phyloP scores from a whole-genome alignment of 2,113 vertebrate genomes.

The Chaetops frenatus region DNA sequence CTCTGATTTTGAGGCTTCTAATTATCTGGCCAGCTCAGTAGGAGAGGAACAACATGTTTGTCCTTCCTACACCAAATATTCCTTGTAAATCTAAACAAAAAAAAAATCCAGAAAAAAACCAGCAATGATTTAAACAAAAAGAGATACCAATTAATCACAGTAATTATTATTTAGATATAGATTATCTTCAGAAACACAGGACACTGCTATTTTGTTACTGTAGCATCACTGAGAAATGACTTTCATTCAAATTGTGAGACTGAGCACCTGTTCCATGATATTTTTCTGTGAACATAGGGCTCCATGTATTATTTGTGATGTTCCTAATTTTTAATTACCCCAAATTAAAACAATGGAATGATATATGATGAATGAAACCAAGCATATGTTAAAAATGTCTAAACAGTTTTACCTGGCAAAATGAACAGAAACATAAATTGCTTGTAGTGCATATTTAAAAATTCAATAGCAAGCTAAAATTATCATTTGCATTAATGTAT shows the following conservation, averaged over 20 bases:
- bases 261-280: background rate
- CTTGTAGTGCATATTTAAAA: constrained; percentile 64
- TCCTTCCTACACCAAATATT: constrained; percentile 8
- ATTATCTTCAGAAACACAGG: background rate
- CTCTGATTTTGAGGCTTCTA: background rate
- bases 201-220: background rate
- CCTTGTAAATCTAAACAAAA: background rate
- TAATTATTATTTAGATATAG: constrained; percentile 15
- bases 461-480: constrained; percentile 64
- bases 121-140: background rate
- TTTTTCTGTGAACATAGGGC: background rate
- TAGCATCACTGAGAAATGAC: background rate
- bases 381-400: constrained; percentile 28
- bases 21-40: background rate
- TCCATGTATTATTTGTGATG: constrained; percentile 57
- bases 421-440: constrained; percentile 66
- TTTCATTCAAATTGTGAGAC: background rate
- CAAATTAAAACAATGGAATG: constrained; percentile 31
- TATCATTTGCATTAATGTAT: constrained; percentile 69
- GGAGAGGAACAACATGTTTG: constrained; percentile 12
- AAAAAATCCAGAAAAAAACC: background rate
- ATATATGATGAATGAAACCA: constrained; percentile 38
- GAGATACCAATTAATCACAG: background rate
- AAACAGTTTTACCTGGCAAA: constrained; percentile 65
- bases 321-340: constrained; percentile 62